phyloP scores from a whole-genome alignment of 2,888 invertebrate species.

The Zonitis immaculata region DNA sequence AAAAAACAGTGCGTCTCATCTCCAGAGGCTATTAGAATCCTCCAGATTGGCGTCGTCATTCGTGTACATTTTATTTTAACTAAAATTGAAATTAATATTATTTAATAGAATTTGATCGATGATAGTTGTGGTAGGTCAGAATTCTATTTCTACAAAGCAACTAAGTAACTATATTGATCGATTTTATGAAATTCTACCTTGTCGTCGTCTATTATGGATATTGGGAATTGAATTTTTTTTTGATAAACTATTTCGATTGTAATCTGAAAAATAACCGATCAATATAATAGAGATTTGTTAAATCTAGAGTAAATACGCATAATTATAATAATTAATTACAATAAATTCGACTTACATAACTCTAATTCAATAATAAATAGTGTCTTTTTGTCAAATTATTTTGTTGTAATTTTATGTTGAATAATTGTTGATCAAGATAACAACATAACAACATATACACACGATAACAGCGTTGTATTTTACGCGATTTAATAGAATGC shows the following conservation, averaged over 20 bases:
- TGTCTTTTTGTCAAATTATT: background rate
- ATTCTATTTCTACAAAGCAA: no score
- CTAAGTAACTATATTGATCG: no score
- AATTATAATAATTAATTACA: background rate
- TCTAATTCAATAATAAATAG: no score
- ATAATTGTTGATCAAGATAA: conserved; percentile 3
- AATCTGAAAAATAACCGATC: conserved; percentile 9
- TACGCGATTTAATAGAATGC: conserved; percentile 13
- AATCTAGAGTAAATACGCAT: background rate
- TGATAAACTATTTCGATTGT: no score
- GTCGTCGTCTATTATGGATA: no score
- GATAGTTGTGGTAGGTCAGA: no score
- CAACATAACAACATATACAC: conserved; percentile 2
- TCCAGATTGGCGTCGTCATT: conserved; percentile 37
- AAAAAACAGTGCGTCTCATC: conserved; percentile 43
- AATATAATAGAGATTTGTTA: conserved; percentile 7
- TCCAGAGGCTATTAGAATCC: conserved; percentile 39
- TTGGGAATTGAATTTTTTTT: no score
- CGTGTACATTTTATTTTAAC: conserved; percentile 38
- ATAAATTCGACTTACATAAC: conserved; percentile 7
- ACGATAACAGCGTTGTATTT: conserved; percentile 13
- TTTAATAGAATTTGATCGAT: no score
- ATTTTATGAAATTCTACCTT: no score
- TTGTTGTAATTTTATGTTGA: background rate
- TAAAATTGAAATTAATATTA: background rate